A percentile compares a stretch with the other conserved stretches of the same genome.
Conservation (phyloP, 2,113 vertebrate species). For the Sebastes fasciatus region DNA sequence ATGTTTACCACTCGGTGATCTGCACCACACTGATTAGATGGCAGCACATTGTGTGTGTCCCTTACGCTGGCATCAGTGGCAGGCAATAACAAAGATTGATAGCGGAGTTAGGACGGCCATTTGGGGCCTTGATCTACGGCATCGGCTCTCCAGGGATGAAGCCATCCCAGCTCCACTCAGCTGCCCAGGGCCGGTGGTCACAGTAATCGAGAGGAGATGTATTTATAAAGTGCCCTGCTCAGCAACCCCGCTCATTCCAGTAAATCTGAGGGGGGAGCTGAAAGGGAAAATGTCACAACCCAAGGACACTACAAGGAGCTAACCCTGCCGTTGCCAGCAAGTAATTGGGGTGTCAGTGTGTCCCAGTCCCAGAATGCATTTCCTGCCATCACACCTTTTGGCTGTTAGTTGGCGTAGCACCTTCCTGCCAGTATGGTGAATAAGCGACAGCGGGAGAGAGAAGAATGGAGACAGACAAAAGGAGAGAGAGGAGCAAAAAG, state of each 20-base stretch:
- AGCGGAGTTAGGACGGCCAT: constrained; percentile 72
- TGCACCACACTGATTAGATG: constrained; percentile 76
- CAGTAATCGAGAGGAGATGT: constrained; percentile 83
- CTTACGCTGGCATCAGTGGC: constrained; percentile 51
- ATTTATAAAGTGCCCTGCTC: constrained; percentile 86
- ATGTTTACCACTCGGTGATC: constrained; percentile 70
- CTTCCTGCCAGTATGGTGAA: constrained; percentile 17
- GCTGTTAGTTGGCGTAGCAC: constrained; percentile 22
- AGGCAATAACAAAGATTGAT: constrained; percentile 84
- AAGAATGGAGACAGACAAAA: not conserved
- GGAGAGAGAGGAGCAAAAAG: not conserved
- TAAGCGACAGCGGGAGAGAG: constrained; percentile 8
- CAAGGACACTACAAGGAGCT: constrained; percentile 80
- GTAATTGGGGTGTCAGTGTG: constrained; percentile 79
- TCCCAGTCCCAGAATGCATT: constrained; percentile 66
- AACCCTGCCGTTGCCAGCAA: constrained; percentile 63
- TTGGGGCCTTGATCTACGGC: constrained; percentile 82
- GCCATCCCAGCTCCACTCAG: constrained; percentile 71
- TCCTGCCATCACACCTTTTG: constrained; percentile 41
- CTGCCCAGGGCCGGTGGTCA: constrained; percentile 68
- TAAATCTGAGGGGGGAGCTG: constrained; percentile 81
- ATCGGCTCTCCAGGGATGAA: constrained; percentile 78
- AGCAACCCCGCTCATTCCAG: constrained; percentile 77
- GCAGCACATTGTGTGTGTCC: constrained; percentile 64
- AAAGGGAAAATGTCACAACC: constrained; percentile 82